These are phyloP conservation scores for Grus americana DNA, from an alignment of 2,113 vertebrate species.

Conservation along the genomic window DNA sequence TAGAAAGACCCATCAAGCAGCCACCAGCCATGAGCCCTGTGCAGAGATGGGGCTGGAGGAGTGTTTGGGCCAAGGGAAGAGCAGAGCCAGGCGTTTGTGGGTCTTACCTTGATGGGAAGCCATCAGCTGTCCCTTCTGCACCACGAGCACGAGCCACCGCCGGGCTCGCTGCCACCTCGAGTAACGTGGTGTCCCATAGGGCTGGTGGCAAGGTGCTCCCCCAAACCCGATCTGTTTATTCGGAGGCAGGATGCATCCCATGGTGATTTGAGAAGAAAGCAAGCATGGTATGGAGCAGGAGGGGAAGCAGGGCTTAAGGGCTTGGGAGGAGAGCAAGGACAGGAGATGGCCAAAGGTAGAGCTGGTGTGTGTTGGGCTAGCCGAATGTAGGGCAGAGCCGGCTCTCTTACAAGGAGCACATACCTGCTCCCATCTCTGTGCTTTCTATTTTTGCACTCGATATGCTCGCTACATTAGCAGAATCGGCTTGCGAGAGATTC, in stretches of 20 bases:
- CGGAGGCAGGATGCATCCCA: not conserved
- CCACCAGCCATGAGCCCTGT: not conserved
- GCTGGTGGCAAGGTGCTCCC: not conserved
- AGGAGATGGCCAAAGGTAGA: not conserved
- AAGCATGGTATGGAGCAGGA: not conserved
- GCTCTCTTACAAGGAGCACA: not conserved
- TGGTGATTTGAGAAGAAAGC: not conserved
- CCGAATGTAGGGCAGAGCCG: not conserved
- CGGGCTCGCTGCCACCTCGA: not conserved
- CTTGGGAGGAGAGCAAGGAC: not conserved
- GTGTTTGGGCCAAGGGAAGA: not conserved
- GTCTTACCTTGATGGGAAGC: not conserved
- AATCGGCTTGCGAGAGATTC: not conserved
- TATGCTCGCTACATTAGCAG: not conserved
- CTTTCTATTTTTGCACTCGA: constrained; percentile 18
- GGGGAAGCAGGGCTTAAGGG: not conserved
- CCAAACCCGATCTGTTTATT: not conserved
- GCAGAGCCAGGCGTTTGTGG: not conserved
- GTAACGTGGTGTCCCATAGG: not conserved
- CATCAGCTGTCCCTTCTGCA: not conserved
- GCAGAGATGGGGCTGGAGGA: not conserved
- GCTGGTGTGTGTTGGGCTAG: not conserved
- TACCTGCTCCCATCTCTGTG: constrained; percentile 36
- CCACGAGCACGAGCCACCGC: not conserved
- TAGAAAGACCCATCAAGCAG: not conserved